Percentiles rank a stretch among this genome's conserved stretches.
phyloP scores from a whole-genome alignment of 2,113 vertebrate species.

The Datnioides undecimradiatus region DNA sequence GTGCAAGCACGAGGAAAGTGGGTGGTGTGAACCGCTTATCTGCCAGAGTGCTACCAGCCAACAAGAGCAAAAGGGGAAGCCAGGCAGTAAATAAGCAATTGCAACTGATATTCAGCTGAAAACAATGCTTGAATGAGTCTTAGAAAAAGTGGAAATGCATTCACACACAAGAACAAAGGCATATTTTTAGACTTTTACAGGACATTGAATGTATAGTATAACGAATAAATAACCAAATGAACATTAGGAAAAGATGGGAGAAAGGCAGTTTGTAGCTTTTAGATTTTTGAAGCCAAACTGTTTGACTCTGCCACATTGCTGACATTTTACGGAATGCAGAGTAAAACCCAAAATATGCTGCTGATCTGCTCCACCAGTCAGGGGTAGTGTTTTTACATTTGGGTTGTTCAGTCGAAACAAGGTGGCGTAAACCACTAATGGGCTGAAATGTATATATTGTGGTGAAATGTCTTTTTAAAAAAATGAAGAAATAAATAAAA shows the following conservation, averaged over 20 bases:
- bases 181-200: neutral
- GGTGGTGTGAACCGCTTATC: conserved; percentile 72
- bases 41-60: conserved; percentile 44
- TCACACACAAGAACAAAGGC: neutral
- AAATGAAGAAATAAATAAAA: conserved; percentile 35
- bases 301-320: neutral
- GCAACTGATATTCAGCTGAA: conserved; percentile 37
- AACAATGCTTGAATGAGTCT: conserved; percentile 34
- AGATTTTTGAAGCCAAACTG: neutral
- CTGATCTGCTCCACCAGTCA: conserved; percentile 9
- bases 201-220: neutral
- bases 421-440: neutral
- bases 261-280: conserved; percentile 3
- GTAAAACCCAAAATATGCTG: conserved; percentile 10
- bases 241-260: neutral
- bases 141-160: neutral
- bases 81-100: conserved; percentile 46
- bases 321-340: conserved; percentile 20
- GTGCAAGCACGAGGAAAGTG: conserved; percentile 70
- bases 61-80: conserved; percentile 18
- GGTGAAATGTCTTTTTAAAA: neutral
- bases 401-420: conserved; percentile 2
- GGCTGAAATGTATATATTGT: neutral
- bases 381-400: neutral
- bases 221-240: neutral